These are phyloP conservation scores for Pachymerium ferrugineum DNA, from an alignment of 2,888 invertebrate species.

Conservation along the genomic window DNA sequence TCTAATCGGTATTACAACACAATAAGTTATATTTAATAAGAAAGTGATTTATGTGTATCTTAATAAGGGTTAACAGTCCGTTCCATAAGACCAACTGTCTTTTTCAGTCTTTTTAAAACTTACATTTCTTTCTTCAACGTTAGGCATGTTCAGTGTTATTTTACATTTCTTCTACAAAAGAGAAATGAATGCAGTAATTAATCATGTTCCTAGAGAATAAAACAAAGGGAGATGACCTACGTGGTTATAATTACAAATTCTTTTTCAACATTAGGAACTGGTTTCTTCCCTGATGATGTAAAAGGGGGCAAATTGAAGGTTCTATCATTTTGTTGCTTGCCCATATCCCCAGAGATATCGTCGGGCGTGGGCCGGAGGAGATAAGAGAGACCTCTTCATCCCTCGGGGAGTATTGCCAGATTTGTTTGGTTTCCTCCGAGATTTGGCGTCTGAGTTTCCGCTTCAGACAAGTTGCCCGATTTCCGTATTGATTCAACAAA, in stretches of 20 bases:
- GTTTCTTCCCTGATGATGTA: not conserved
- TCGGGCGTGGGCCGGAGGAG: not conserved
- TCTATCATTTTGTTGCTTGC: not conserved
- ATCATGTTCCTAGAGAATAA: no score
- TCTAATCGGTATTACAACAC: no score
- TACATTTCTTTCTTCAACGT: no score
- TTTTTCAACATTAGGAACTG: not conserved
- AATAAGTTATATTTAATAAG: no score
- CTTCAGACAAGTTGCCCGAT: constrained; percentile 13
- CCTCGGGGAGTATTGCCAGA: not conserved
- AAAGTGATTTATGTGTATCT: no score
- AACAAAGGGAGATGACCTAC: no score
- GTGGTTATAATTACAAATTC: not conserved
- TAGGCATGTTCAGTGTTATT: no score
- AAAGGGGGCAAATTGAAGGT: not conserved
- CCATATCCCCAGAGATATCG: not conserved
- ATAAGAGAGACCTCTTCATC: constrained; percentile 13
- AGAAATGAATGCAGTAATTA: no score
- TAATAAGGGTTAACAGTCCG: no score
- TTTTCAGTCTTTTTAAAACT: no score
- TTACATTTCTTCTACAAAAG: no score
- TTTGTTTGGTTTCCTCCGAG: constrained; percentile 7
- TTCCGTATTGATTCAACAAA: constrained; percentile 3
- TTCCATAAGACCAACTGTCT: no score
- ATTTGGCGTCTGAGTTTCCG: constrained; percentile 4